Evolutionary conservation across 2,797 vertebrate genomes (phyloP).

Genomic region (Thripadectes ignobilis): DNA sequence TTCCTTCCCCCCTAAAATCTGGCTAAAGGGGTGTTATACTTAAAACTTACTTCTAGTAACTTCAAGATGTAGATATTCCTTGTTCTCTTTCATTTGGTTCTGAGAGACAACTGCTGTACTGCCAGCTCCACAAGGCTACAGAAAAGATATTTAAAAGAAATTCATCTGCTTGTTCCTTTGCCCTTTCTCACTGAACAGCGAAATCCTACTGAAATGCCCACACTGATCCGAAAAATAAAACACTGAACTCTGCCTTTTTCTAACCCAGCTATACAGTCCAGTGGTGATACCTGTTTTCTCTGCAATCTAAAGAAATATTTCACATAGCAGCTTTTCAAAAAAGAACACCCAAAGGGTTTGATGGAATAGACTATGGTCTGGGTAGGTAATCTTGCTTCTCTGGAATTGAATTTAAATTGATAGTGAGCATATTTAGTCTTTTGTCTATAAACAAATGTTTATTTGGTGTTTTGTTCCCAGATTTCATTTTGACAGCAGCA

Average conservation of each 20-base stretch:
- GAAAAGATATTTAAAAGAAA: neutral
- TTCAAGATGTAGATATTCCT: neutral
- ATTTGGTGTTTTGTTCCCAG: neutral
- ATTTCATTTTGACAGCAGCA: neutral
- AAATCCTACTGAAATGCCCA: conserved; percentile 47
- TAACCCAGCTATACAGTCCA: neutral
- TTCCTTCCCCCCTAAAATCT: no score
- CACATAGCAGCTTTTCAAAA: neutral
- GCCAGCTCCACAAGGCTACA: neutral
- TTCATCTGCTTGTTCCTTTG: neutral
- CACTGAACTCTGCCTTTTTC: conserved; percentile 5
- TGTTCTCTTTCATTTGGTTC: neutral
- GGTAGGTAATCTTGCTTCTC: neutral
- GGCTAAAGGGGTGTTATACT: neutral
- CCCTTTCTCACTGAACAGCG: neutral
- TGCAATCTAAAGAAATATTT: conserved; percentile 3
- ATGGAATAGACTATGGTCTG: neutral
- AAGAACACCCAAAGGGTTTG: neutral
- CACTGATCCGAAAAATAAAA: conserved; percentile 15
- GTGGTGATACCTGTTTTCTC: neutral
- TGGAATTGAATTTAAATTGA: neutral
- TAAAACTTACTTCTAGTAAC: neutral
- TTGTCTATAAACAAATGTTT: neutral
- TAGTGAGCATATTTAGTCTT: neutral
- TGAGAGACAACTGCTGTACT: neutral